Percentiles rank a stretch among this genome's conserved stretches.
phyloP scores from a whole-genome alignment of 1,140 invertebrate genomes.

The Sarcophaga bullata region DNA sequence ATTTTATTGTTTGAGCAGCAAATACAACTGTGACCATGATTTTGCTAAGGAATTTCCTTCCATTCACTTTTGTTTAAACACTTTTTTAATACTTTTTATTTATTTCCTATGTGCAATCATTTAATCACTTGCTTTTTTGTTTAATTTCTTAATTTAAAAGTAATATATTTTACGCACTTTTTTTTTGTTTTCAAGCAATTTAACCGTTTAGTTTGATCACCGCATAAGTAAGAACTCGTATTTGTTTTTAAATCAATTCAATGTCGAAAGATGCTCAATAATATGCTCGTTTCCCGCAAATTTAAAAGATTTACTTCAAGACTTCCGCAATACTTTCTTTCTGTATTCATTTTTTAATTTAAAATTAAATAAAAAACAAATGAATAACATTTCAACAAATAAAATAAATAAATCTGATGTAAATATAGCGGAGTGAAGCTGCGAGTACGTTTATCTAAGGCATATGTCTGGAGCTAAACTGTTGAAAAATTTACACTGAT shows the following conservation, averaged over 20 bases:
- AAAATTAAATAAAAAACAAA: not conserved
- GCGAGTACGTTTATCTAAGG: constrained; percentile 33
- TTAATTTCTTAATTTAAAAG: not conserved
- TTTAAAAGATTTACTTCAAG: not conserved
- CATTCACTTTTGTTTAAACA: not conserved
- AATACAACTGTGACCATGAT: too few relatives aligned
- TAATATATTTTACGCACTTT: constrained; percentile 5
- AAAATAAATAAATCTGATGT: constrained; percentile 13
- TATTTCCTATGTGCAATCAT: not conserved
- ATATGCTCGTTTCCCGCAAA: constrained; percentile 17
- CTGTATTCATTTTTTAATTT: not conserved
- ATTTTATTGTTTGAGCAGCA: not conserved
- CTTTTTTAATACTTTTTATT: not conserved
- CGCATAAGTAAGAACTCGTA: not conserved
- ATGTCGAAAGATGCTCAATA: constrained; percentile 7
- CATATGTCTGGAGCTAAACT: constrained; percentile 41
- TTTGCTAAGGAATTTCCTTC: too few relatives aligned
- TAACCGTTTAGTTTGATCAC: constrained; percentile 10
- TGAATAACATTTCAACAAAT: constrained; percentile 25
- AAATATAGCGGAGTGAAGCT: constrained; percentile 31
- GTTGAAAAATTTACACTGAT: constrained; percentile 21
- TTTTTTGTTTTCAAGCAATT: not conserved
- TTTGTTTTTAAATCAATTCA: not conserved
- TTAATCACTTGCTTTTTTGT: not conserved
- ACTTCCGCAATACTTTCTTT: too few relatives aligned